A percentile compares a stretch with the other conserved stretches of the same genome.
phyloP scores from a whole-genome alignment of 2,113 vertebrate species.

The Carlito syrichta region DNA sequence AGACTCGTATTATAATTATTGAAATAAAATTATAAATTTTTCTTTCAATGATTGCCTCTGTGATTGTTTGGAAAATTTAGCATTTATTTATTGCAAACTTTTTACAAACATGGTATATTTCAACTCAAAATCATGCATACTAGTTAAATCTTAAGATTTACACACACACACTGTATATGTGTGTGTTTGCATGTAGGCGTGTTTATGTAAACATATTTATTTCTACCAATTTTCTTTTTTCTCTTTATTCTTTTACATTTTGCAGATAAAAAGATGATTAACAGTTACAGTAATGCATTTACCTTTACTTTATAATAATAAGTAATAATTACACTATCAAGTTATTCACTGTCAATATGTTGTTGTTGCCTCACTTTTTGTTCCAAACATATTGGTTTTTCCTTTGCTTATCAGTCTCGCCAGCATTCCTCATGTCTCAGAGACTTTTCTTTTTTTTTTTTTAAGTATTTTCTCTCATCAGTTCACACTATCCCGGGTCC shows the following conservation, averaged over 20 bases:
- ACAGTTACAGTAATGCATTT: not conserved
- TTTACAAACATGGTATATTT: constrained; percentile 13
- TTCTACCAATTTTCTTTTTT: not conserved
- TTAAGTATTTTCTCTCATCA: not conserved
- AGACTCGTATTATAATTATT: constrained; percentile 25
- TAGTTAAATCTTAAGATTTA: not conserved
- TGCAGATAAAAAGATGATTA: not conserved
- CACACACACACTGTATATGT: not conserved
- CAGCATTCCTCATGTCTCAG: not conserved
- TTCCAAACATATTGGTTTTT: not conserved
- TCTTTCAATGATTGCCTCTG: not conserved
- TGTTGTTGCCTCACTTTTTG: not conserved
- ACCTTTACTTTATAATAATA: not conserved
- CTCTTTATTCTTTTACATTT: not conserved
- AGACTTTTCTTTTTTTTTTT: not conserved
- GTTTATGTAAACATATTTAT: not conserved
- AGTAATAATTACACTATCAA: not conserved
- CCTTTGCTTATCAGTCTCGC: not conserved
- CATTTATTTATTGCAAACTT: not conserved
- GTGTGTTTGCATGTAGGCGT: not conserved
- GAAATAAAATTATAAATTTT: not conserved
- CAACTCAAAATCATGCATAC: constrained; percentile 37
- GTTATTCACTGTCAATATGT: not conserved
- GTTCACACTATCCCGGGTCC: not conserved
- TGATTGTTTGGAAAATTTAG: not conserved